Evolutionary conservation across 1,140 invertebrate genomes (phyloP).

Genomic region (Brachionus sp.): DNA sequence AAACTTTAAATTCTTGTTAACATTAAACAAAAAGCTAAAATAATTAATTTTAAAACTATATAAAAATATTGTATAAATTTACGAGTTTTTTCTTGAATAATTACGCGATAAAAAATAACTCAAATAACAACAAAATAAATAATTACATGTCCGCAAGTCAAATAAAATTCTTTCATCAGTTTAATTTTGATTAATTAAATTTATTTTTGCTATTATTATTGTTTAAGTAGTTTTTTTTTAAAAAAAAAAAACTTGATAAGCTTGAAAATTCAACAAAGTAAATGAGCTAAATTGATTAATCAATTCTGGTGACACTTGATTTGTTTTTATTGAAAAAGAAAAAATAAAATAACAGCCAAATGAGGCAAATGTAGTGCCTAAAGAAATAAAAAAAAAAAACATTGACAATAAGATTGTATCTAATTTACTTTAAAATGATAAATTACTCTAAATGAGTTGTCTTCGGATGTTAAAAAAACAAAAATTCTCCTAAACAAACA

Average conservation of each 20-base stretch:
- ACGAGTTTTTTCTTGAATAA: too few relatives aligned
- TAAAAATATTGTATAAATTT: too few relatives aligned
- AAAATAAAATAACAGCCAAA: neutral
- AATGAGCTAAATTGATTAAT: neutral
- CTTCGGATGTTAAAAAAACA: neutral
- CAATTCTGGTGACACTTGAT: neutral
- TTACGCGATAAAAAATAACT: too few relatives aligned
- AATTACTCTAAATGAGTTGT: neutral
- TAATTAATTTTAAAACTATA: too few relatives aligned
- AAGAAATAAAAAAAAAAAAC: neutral
- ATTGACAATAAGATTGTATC: neutral
- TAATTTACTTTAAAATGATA: neutral
- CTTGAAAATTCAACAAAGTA: neutral
- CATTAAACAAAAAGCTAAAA: too few relatives aligned
- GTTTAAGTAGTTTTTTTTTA: too few relatives aligned
- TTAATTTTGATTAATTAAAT: too few relatives aligned
- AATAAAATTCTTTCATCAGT: too few relatives aligned
- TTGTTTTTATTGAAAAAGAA: neutral
- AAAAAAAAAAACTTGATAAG: neutral
- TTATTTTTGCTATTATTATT: too few relatives aligned
- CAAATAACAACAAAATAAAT: too few relatives aligned
- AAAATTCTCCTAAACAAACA: neutral
- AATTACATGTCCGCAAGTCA: too few relatives aligned
- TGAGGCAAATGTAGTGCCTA: neutral
- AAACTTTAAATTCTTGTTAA: too few relatives aligned